Conservation (phyloP, 2,797 vertebrate species). For the Smutsia gigantea region DNA sequence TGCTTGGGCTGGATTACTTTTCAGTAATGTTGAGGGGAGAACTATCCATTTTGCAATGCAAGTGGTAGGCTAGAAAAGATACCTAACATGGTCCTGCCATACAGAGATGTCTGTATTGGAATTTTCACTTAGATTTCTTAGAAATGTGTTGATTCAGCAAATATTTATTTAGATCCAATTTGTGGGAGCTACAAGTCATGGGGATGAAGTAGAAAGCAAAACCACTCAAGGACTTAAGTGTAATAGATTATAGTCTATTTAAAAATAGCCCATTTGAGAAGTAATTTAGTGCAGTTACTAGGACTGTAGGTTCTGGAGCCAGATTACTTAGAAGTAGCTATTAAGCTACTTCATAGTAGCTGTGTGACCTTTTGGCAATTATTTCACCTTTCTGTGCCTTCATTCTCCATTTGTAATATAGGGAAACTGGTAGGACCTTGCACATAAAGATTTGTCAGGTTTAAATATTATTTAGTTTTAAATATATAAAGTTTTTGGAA, state of each 20-base stretch:
- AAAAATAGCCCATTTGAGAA: background rate
- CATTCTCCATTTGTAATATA: background rate
- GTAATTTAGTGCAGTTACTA: background rate
- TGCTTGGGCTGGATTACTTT: background rate
- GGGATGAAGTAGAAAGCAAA: slow-evolving; percentile 8
- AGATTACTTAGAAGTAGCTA: background rate
- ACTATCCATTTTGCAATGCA: background rate
- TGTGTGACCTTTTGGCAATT: background rate
- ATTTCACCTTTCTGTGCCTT: background rate
- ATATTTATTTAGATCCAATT: background rate
- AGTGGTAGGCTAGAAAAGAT: background rate
- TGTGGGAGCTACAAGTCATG: background rate
- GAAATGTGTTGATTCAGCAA: slow-evolving; percentile 4
- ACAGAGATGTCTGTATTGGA: background rate
- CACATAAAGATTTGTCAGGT: background rate
- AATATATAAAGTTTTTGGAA: background rate
- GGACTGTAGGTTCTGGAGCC: background rate
- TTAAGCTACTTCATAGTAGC: background rate
- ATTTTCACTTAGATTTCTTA: slow-evolving; percentile 43
- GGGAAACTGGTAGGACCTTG: background rate
- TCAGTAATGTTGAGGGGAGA: background rate
- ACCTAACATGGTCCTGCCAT: background rate
- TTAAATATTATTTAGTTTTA: background rate
- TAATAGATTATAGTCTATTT: background rate
- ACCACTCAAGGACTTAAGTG: background rate